phyloP scores from a whole-genome alignment of 2,797 vertebrate species.

The Glossophaga mutica region DNA sequence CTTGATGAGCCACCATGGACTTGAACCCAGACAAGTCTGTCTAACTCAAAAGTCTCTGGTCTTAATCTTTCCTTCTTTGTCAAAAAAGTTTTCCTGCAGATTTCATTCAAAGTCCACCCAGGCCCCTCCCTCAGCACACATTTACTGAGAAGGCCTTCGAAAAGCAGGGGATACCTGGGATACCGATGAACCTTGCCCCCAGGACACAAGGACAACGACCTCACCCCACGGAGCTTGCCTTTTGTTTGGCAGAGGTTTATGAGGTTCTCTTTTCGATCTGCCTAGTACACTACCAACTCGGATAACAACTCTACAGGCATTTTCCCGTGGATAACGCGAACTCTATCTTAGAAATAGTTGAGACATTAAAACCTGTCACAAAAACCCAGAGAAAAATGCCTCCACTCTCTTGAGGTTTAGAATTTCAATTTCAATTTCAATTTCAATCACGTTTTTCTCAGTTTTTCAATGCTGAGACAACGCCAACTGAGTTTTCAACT shows the following conservation, averaged over 20 bases:
- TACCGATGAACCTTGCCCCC: background rate
- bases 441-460: background rate
- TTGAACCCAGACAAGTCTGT: background rate
- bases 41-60: background rate
- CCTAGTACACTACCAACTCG: background rate
- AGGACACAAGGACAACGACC: background rate
- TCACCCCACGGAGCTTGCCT: background rate
- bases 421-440: background rate
- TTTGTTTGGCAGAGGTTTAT: background rate
- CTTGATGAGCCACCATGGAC: background rate
- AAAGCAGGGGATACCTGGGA: background rate
- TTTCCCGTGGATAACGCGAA: background rate
- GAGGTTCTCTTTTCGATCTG: background rate
- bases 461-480: background rate
- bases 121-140: background rate
- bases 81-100: background rate
- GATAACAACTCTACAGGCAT: background rate
- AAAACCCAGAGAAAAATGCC: background rate
- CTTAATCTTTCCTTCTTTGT: background rate
- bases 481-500: background rate
- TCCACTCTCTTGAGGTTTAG: background rate
- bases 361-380: slow-evolving; percentile 11
- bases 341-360: background rate
- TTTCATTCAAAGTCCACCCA: background rate
- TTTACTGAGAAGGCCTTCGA: background rate